phyloP scores from a whole-genome alignment of 2,888 invertebrate genomes.

The Villa cingulata region DNA sequence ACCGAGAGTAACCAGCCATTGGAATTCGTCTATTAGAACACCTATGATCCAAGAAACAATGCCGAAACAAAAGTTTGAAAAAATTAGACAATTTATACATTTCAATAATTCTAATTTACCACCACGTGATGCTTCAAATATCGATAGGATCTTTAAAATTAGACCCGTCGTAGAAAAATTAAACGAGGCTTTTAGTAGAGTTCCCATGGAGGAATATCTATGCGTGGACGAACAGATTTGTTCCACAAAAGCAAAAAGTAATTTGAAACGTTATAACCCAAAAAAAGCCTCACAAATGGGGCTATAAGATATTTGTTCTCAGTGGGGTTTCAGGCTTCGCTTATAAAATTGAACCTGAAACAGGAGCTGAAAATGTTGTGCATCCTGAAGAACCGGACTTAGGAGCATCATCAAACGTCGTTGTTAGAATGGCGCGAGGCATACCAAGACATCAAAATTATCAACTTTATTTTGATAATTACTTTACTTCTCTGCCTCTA shows the following conservation, averaged over 20 bases:
- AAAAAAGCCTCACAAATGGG: conserved; percentile 16
- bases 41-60: conserved; percentile 7
- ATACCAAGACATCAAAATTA: conserved; percentile 14
- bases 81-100: conserved; percentile 9
- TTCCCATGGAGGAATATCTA: conserved; percentile 7
- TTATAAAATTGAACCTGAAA: conserved; percentile 15
- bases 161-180: conserved; percentile 1
- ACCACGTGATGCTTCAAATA: not conserved
- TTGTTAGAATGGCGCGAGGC: conserved; percentile 12
- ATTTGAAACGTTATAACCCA: conserved; percentile 21
- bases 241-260: conserved; percentile 19
- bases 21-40: conserved; percentile 9
- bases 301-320: conserved; percentile 14
- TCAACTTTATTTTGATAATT: conserved; percentile 15
- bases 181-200: conserved; percentile 1
- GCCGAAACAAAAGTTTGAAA: conserved; percentile 9
- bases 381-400: conserved; percentile 13
- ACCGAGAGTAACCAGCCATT: conserved; percentile 12
- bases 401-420: conserved; percentile 15
- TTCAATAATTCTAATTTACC: conserved; percentile 7
- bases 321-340: conserved; percentile 12
- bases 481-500: conserved; percentile 14
- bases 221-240: conserved; percentile 20
- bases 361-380: conserved; percentile 10
- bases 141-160: not conserved